phyloP scores from a whole-genome alignment of 2,888 invertebrate species.

The Petrophora chlorosata region DNA sequence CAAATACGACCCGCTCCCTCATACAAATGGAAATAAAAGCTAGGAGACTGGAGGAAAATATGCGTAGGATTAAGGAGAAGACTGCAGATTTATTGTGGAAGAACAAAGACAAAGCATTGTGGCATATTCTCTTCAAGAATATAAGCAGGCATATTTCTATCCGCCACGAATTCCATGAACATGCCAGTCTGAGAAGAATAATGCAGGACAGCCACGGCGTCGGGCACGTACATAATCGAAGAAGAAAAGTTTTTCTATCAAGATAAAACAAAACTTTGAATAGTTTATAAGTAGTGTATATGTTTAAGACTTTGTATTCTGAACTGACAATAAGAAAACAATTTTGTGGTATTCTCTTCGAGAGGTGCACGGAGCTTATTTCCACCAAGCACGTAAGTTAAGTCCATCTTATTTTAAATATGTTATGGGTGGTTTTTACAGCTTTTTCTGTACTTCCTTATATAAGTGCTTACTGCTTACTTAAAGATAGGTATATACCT shows the following conservation, averaged over 20 bases:
- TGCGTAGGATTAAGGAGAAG: constrained; percentile 83
- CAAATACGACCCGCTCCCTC: constrained; percentile 82
- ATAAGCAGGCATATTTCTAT: constrained; percentile 80
- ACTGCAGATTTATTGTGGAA: constrained; percentile 83
- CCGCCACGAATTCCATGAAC: constrained; percentile 79
- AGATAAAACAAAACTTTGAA: constrained; percentile 43
- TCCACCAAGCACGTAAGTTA: too few relatives aligned
- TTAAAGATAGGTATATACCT: too few relatives aligned
- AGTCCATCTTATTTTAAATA: too few relatives aligned
- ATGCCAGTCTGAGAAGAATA: constrained; percentile 73
- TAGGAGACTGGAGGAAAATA: constrained; percentile 82
- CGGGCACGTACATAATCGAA: constrained; percentile 54
- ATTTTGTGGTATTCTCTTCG: constrained; percentile 48
- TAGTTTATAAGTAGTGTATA: constrained; percentile 46
- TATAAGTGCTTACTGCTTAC: too few relatives aligned
- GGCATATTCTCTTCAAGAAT: constrained; percentile 82
- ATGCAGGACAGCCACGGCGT: constrained; percentile 69
- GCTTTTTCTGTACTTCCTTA: too few relatives aligned
- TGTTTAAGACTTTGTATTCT: constrained; percentile 49
- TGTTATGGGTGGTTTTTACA: too few relatives aligned
- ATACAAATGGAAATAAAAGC: constrained; percentile 85
- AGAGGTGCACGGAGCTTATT: too few relatives aligned
- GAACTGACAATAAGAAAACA: constrained; percentile 61
- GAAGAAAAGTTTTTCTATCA: constrained; percentile 60
- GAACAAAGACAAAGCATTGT: constrained; percentile 80